Percentiles rank a stretch among this genome's conserved stretches.
Conservation (phyloP, 2,888 invertebrate species). For the Thecophora atra region DNA sequence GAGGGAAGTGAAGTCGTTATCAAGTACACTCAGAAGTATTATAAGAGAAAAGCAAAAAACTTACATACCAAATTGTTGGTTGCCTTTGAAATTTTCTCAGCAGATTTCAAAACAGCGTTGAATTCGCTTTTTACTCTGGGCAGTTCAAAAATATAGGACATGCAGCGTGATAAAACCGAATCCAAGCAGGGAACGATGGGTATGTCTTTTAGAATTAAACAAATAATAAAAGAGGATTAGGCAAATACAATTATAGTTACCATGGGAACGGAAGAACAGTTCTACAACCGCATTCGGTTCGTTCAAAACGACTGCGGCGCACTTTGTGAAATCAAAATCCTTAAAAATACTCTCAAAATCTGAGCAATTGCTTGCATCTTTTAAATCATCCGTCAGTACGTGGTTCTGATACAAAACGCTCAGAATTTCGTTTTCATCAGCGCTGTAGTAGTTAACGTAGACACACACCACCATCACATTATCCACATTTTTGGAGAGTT, state of each 20-base stretch:
- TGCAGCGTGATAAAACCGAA: slow-evolving; percentile 40
- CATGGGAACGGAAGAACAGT: slow-evolving; percentile 37
- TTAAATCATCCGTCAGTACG: slow-evolving; percentile 6
- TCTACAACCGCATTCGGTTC: slow-evolving; percentile 23
- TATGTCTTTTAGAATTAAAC: slow-evolving; percentile 26
- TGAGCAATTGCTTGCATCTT: neutral
- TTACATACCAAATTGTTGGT: slow-evolving; percentile 16
- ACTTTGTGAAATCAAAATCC: slow-evolving; percentile 43
- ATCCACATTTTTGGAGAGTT: slow-evolving; percentile 45
- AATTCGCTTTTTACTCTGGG: slow-evolving; percentile 34
- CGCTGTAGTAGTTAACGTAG: slow-evolving; percentile 47
- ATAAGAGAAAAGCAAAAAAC: slow-evolving; percentile 6
- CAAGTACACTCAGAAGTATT: slow-evolving; percentile 15
- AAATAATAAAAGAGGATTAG: neutral
- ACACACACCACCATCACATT: slow-evolving; percentile 44
- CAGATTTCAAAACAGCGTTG: slow-evolving; percentile 9
- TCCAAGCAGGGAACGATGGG: slow-evolving; percentile 42
- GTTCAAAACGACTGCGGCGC: slow-evolving; percentile 40
- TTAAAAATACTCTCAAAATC: slow-evolving; percentile 27
- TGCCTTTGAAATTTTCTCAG: neutral
- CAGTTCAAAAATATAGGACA: slow-evolving; percentile 40
- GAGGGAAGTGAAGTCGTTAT: slow-evolving; percentile 6
- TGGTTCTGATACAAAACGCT: slow-evolving; percentile 39
- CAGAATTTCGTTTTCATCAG: slow-evolving; percentile 36
- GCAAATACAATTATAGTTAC: slow-evolving; percentile 32